phyloP scores from a whole-genome alignment of 2,888 invertebrate species.

The Cataglyphis rosenhaueri region DNA sequence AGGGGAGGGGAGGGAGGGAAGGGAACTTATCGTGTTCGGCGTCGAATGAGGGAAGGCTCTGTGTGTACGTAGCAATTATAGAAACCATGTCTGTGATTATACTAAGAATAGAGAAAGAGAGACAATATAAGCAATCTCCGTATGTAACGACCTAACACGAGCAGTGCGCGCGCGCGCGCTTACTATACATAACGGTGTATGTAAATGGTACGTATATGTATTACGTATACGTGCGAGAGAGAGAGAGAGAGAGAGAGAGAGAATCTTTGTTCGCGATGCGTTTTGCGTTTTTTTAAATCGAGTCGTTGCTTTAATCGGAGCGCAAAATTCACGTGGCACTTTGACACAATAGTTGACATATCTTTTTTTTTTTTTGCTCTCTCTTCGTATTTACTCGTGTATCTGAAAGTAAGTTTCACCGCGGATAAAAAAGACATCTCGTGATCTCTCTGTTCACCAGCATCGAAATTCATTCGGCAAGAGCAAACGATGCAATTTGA shows the following conservation, averaged over 20 bases:
- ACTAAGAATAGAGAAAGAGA: conserved; percentile 78
- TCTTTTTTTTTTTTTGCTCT: not conserved
- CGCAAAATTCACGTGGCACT: not conserved
- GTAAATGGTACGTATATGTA: conserved; percentile 66
- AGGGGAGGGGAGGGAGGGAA: conserved; percentile 34
- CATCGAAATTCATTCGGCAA: not conserved
- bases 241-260: too few relatives aligned
- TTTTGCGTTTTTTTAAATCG: conserved; percentile 3
- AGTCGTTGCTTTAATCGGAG: not conserved
- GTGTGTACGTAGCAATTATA: conserved; percentile 81
- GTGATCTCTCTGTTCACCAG: not conserved
- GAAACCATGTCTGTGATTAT: conserved; percentile 83
- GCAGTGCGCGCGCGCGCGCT: conserved; percentile 49
- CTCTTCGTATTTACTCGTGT: not conserved
- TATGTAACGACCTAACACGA: conserved; percentile 71
- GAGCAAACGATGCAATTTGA: not conserved
- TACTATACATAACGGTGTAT: conserved; percentile 59
- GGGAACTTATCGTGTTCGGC: conserved; percentile 77
- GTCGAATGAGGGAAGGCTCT: conserved; percentile 77
- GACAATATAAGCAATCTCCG: conserved; percentile 75
- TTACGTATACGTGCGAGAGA: not conserved
- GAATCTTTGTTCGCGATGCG: conserved; percentile 3
- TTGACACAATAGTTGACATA: not conserved
- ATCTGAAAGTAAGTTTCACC: not conserved
- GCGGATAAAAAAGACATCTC: not conserved